Base-by-base conservation (phyloP, 2,888 invertebrate genomes). In the Acrobasis consociella region DNA sequence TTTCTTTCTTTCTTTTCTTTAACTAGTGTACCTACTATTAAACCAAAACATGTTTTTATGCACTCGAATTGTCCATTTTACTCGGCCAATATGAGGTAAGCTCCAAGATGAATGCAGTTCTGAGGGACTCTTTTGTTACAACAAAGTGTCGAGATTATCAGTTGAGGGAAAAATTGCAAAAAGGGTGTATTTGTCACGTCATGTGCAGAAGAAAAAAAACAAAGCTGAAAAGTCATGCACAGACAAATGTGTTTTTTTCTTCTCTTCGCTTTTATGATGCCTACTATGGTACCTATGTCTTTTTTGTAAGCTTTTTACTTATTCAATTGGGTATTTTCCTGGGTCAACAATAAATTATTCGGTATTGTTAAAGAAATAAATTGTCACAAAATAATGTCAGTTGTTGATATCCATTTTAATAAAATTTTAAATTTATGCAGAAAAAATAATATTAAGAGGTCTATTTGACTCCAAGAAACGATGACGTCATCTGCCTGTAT, bases 71-170 rank as follows among this genome's bases (percentile, higher is more conserved):
- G 7, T 46, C n/a, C 5, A 13, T 46, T 46, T 13, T 13, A n/a
- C 46, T 46, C 46, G 46, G 10, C 46, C 46, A 46, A n/a, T 46
- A 46, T 46, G 46, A n/a, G n/a, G n/a, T 13, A 1, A 3, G 46
- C n/a, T 46, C 3, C 11, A n/a, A n/a, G 46, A 46, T n/a, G n/a
- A 13, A 46, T 46, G n/a, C n/a, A 46, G 46, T 46, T 46, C 13
- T 46, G 46, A 46, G 46, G 13, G 46, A 13, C 46, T 42, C 42
- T n/a, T 46, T 46, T 46, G 46, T 46, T 46, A 46, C 46, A 13
- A 46, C 46, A 46, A 46, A 46, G 46, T 46, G 46, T 46, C 46
- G 13, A 46, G 46, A 46, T 46, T n/a, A 46, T 46, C 46, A 46
- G 46, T 46, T 46, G 46, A 13, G 46, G n/a, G 46, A 46, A 13